These are phyloP conservation scores for Nomada lathburiana DNA, from an alignment of 2,888 invertebrate genomes.

Conservation along the genomic window DNA sequence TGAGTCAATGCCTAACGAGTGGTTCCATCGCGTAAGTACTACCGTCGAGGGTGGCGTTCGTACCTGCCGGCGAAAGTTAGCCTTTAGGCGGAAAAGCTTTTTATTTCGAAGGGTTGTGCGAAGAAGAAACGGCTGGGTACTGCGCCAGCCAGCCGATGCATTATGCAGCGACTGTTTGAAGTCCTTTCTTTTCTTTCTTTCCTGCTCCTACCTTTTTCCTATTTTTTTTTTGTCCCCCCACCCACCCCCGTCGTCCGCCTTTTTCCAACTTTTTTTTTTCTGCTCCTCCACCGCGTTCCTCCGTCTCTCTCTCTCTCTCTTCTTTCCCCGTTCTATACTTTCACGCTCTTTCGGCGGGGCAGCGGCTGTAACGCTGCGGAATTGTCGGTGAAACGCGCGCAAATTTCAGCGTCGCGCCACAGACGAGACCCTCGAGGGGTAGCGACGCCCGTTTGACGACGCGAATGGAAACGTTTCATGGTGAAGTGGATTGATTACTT, in stretches of 20 bases:
- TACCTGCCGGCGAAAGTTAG: slow-evolving; percentile 77
- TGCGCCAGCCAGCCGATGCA: slow-evolving; percentile 74
- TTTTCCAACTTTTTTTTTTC: slow-evolving; percentile 1
- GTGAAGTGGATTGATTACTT: slow-evolving; percentile 72
- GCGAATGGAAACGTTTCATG: slow-evolving; percentile 70
- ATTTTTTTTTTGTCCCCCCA: not conserved
- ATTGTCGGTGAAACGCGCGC: slow-evolving; percentile 62
- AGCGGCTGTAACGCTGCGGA: slow-evolving; percentile 61
- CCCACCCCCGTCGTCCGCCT: not conserved
- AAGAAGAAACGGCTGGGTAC: slow-evolving; percentile 65
- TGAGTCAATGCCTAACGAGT: slow-evolving; percentile 57
- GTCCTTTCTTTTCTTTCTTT: slow-evolving; percentile 72
- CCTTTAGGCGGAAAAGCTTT: slow-evolving; percentile 77
- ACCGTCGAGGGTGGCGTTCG: slow-evolving; percentile 52
- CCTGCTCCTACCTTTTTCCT: slow-evolving; percentile 16
- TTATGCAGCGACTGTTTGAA: slow-evolving; percentile 82
- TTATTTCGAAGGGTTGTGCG: slow-evolving; percentile 76
- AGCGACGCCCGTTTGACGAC: slow-evolving; percentile 66
- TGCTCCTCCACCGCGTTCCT: not conserved
- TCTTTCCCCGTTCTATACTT: slow-evolving; percentile 47
- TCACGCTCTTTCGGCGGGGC: slow-evolving; percentile 62
- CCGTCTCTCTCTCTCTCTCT: slow-evolving; percentile 56
- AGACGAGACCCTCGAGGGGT: slow-evolving; percentile 67
- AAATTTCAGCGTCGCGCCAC: slow-evolving; percentile 59
- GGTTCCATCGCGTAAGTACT: slow-evolving; percentile 60